phyloP scores from a whole-genome alignment of 2,113 vertebrate species.

The Brachirus orientalis region DNA sequence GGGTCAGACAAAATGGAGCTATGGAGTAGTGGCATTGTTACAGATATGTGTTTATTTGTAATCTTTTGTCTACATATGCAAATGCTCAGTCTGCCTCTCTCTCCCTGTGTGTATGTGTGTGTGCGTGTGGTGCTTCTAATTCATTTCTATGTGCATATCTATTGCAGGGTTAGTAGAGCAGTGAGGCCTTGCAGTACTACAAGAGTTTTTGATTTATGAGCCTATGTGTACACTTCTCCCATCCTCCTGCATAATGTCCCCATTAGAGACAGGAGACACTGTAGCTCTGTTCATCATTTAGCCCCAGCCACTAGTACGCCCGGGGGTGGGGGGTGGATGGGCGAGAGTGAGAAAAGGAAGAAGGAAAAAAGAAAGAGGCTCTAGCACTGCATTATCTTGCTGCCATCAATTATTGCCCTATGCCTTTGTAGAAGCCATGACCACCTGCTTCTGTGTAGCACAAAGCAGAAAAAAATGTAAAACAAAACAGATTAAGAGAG shows the following conservation, averaged over 20 bases:
- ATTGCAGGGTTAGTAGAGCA: conserved; percentile 65
- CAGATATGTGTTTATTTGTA: conserved; percentile 23
- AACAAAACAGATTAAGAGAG: not conserved
- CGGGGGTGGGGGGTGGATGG: conserved; percentile 14
- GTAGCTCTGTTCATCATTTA: conserved; percentile 75
- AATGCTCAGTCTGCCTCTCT: conserved; percentile 28
- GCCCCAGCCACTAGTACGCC: conserved; percentile 59
- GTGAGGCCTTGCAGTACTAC: conserved; percentile 51
- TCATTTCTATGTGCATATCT: conserved; percentile 33
- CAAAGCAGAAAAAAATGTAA: conserved; percentile 11
- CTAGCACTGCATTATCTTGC: conserved; percentile 36
- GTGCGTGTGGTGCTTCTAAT: not conserved
- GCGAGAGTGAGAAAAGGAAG: conserved; percentile 23
- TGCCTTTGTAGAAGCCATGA: conserved; percentile 25
- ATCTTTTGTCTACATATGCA: conserved; percentile 26
- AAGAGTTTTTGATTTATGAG: conserved; percentile 74
- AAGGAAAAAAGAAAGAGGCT: conserved; percentile 19
- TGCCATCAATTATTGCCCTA: conserved; percentile 49
- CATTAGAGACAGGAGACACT: conserved; percentile 73
- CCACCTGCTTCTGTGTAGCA: conserved; percentile 29
- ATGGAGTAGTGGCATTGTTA: conserved; percentile 1
- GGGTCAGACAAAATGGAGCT: conserved; percentile 49
- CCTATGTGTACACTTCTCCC: conserved; percentile 58
- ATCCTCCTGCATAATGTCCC: conserved; percentile 77
- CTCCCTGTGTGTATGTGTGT: conserved; percentile 15